Conservation (phyloP, 2,113 vertebrate genomes). For the Strix aluco region DNA sequence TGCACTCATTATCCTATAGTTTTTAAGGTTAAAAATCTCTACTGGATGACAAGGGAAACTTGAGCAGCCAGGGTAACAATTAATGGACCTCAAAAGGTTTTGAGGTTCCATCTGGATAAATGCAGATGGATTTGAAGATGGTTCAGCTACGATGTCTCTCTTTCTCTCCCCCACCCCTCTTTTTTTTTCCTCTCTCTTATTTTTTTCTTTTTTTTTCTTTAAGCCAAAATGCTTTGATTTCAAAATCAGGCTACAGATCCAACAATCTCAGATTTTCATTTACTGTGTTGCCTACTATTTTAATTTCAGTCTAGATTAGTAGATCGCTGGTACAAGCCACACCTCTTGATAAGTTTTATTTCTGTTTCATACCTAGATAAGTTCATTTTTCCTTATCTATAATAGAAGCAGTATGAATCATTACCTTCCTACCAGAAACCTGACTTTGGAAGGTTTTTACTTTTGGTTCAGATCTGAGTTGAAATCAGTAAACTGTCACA, state of each 20-base stretch:
- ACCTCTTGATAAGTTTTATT: not conserved
- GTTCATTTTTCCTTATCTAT: not conserved
- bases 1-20: constrained; percentile 27
- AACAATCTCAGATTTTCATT: not conserved
- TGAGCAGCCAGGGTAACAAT: constrained; percentile 4
- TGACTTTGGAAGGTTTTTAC: not conserved
- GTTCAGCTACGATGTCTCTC: not conserved
- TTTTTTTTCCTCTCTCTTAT: fast-evolving
- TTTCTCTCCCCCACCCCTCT: fast-evolving
- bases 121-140: not conserved
- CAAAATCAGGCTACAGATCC: not conserved
- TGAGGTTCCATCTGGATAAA: not conserved
- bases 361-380: constrained; percentile 1
- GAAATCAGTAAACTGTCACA: not conserved
- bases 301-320: not conserved
- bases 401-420: not conserved
- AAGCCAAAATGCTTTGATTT: not conserved
- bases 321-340: not conserved
- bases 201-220: not conserved
- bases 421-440: not conserved
- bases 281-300: not conserved
- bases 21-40: constrained; percentile 33
- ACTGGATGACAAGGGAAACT: not conserved
- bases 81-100: not conserved
- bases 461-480: not conserved